phyloP scores from a whole-genome alignment of 1,140 invertebrate species.

The Lethocerus indicus region DNA sequence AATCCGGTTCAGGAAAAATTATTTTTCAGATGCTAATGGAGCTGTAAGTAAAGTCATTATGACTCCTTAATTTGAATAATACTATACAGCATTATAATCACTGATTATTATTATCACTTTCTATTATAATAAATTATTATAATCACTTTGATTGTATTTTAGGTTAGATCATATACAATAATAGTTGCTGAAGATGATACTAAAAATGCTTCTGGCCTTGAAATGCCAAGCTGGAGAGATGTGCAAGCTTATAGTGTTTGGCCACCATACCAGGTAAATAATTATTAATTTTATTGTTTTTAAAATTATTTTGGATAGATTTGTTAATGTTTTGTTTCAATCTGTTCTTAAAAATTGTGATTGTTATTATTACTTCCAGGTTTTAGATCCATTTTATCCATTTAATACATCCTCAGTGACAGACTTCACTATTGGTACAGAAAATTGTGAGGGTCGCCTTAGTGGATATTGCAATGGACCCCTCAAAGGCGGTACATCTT shows the following conservation, averaged over 20 bases:
- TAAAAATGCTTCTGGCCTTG: slow-evolving; percentile 57
- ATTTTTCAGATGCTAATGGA: slow-evolving; percentile 81
- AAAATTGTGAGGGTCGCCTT: slow-evolving; percentile 53
- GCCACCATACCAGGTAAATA: slow-evolving; percentile 70
- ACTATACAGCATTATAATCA: too few species aligned
- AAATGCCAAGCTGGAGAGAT: slow-evolving; percentile 81
- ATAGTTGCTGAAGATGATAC: slow-evolving; percentile 80
- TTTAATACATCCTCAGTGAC: slow-evolving; percentile 65
- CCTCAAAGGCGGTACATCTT: slow-evolving; percentile 74
- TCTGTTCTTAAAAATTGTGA: too few species aligned
- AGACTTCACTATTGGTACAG: slow-evolving; percentile 71
- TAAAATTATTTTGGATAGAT: not conserved
- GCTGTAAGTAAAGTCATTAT: slow-evolving; percentile 24
- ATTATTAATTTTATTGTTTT: not conserved
- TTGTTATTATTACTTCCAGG: slow-evolving; percentile 24
- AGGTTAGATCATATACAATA: slow-evolving; percentile 73
- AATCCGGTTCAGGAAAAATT: slow-evolving; percentile 77
- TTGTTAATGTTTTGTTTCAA: not conserved
- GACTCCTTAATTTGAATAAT: not conserved
- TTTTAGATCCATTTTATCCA: slow-evolving; percentile 75
- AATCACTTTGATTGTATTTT: slow-evolving; percentile 11
- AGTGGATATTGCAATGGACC: slow-evolving; percentile 83
- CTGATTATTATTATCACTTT: not conserved
- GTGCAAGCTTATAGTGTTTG: slow-evolving; percentile 77
- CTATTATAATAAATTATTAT: not conserved